Base-by-base conservation (phyloP, 2,888 invertebrate species). In the Lochmaea crataegi region DNA sequence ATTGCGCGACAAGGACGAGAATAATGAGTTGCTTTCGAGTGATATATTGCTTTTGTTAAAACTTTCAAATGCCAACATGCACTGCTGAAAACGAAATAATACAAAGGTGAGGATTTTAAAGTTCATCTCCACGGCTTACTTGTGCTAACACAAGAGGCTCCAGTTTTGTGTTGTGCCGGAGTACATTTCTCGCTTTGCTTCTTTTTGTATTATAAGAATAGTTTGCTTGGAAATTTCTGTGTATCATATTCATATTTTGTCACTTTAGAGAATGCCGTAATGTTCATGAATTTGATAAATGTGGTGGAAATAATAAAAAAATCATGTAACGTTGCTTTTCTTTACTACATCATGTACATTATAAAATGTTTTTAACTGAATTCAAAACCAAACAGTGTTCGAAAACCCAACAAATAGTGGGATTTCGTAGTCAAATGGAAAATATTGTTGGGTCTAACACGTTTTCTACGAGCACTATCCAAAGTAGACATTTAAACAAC, bases 1-100 rank as follows among this genome's bases (percentile, higher is more conserved):
- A 66, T 64, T 65, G 71, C 74, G 45, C 65, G 74, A 71, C 74
- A 68, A 74, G 61, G 68, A 71, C 58, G 71, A 64, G 71, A 68
- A 71, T 74, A 74, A 74, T 74, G 74, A 71, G 68, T 71, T 71
- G 14, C 65, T 71, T 58, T 65, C 14, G 45, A 38, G 61, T 65
- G 74, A 74, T 74, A 65, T 68, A 74, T 71, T 18, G 71, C 68
- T 61, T 42, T 74, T 61, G 63, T 67, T 68, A 61, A 61, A 67
- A 70, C 53, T 67, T 73, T 73, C 60, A 56, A 63, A 70, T 61
- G 72, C 57, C 58, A 63, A 32, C 67, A 63, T 56, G 63, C 61
- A 32, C 41, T 64, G 45, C 41, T 67, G 53, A 60, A 61, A 48
- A 65, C 51, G 61, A 11, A 68, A 60, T 65, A 68, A 60, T 61